Percentiles rank a stretch among this genome's conserved stretches.
Conservation (phyloP, 1,140 invertebrate species). For the Mamestra configurata region DNA sequence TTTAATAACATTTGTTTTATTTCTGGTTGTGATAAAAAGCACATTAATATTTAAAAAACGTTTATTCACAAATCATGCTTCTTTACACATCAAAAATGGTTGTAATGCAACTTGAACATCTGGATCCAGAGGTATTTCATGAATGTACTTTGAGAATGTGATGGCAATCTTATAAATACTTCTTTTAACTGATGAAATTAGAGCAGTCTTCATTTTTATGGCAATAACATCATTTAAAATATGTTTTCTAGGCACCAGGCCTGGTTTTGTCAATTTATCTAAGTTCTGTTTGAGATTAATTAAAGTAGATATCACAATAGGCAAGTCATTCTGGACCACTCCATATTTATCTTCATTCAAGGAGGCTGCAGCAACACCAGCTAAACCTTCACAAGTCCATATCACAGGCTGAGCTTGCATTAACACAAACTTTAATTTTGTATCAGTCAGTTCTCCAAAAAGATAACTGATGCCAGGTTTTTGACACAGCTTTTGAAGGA, state of each 20-base stretch:
- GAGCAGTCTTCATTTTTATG: slow-evolving; percentile 89
- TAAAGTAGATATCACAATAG: slow-evolving; percentile 90
- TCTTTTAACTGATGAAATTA: slow-evolving; percentile 90
- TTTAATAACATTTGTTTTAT: slow-evolving; percentile 50
- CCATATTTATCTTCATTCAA: slow-evolving; percentile 93
- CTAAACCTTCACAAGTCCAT: slow-evolving; percentile 91
- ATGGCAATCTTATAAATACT: slow-evolving; percentile 92
- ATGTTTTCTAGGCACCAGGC: slow-evolving; percentile 89
- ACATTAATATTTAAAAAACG: slow-evolving; percentile 36
- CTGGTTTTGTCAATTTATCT: slow-evolving; percentile 91
- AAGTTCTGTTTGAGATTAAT: slow-evolving; percentile 91
- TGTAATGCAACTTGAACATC: slow-evolving; percentile 86
- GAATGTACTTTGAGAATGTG: slow-evolving; percentile 91
- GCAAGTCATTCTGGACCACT: slow-evolving; percentile 93
- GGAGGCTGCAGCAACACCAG: slow-evolving; percentile 90
- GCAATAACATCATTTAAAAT: slow-evolving; percentile 89
- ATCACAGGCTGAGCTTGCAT: slow-evolving; percentile 91
- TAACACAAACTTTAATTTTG: slow-evolving; percentile 90
- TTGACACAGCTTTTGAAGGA: slow-evolving; percentile 81
- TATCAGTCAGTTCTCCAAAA: slow-evolving; percentile 91
- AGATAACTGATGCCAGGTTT: slow-evolving; percentile 91
- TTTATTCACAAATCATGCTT: slow-evolving; percentile 72
- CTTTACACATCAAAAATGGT: slow-evolving; percentile 86
- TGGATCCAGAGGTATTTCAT: slow-evolving; percentile 89
- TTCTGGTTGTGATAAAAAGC: neutral